Conservation (phyloP, 2,797 vertebrate species). For the Zonotrichia albicollis region DNA sequence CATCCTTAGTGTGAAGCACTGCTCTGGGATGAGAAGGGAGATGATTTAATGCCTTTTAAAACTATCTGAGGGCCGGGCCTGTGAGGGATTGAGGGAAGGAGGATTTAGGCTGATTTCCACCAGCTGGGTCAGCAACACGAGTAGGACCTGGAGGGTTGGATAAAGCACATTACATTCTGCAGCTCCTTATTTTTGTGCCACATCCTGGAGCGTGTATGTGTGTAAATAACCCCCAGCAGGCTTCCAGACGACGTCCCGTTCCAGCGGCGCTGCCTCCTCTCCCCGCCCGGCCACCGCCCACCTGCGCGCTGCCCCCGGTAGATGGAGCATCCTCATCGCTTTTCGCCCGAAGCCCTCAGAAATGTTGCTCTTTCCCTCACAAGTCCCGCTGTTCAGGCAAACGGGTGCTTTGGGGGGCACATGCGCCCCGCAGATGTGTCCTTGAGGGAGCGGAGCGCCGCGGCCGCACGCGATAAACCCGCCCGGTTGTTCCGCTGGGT, state of each 20-base stretch:
- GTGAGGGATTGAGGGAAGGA: neutral
- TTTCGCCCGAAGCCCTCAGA: neutral
- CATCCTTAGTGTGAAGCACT: neutral
- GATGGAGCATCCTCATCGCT: slow-evolving; percentile 71
- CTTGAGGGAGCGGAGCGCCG: neutral
- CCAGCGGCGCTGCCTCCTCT: neutral
- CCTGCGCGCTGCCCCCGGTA: slow-evolving; percentile 59
- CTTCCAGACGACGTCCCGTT: neutral
- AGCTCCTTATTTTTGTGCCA: neutral
- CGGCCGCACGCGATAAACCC: neutral
- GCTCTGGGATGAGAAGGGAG: neutral
- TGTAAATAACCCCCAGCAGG: fast-evolving
- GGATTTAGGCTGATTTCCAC: neutral
- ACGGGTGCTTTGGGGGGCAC: neutral
- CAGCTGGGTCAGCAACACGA: neutral
- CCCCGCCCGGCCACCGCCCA: neutral
- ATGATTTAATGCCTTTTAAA: neutral
- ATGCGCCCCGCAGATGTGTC: too few species aligned
- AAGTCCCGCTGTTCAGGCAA: neutral
- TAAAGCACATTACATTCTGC: neutral
- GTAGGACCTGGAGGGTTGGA: neutral
- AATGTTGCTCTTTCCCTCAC: fast-evolving
- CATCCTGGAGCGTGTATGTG: fast-evolving
- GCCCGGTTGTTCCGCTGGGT: neutral
- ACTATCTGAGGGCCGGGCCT: too few species aligned